Percentiles rank a stretch among this genome's conserved stretches.
phyloP scores from a whole-genome alignment of 1,140 invertebrate genomes.

The Drosophila grimshawi region DNA sequence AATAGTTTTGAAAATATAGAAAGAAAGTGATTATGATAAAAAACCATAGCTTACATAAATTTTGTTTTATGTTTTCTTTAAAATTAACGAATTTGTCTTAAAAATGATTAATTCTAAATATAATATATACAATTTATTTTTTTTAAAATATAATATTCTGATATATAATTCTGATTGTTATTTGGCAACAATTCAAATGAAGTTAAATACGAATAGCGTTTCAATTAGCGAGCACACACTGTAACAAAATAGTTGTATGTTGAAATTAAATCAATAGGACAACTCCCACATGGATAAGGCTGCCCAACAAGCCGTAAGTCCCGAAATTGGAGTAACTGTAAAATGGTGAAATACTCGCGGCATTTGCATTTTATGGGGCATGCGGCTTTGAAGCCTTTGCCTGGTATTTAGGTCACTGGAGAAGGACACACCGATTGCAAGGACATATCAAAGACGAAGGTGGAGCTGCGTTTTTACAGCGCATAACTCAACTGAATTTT shows the following conservation, averaged over 20 bases:
- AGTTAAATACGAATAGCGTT: neutral
- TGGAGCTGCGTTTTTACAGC: constrained; percentile 37
- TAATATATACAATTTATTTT: too few species aligned
- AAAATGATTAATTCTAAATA: too few species aligned
- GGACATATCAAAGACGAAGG: constrained; percentile 68
- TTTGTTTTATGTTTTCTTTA: too few species aligned
- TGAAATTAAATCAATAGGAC: constrained; percentile 77
- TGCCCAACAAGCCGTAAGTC: neutral
- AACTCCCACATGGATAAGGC: constrained; percentile 65
- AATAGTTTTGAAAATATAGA: too few species aligned
- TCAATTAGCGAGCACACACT: neutral
- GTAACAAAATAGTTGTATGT: constrained; percentile 25
- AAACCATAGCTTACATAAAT: too few species aligned
- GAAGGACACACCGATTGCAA: constrained; percentile 50
- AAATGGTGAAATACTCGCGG: constrained; percentile 11
- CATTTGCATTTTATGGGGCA: constrained; percentile 66
- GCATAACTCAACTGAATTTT: constrained; percentile 62
- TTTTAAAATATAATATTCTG: too few species aligned
- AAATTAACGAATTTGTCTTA: too few species aligned
- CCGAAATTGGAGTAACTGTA: constrained; percentile 58
- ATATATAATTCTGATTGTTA: too few species aligned
- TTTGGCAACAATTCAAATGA: too few species aligned
- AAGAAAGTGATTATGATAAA: too few species aligned
- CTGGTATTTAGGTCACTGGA: constrained; percentile 60
- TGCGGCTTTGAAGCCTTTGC: constrained; percentile 24